phyloP scores from a whole-genome alignment of 2,888 invertebrate genomes.

The Sarcophaga rosellei region DNA sequence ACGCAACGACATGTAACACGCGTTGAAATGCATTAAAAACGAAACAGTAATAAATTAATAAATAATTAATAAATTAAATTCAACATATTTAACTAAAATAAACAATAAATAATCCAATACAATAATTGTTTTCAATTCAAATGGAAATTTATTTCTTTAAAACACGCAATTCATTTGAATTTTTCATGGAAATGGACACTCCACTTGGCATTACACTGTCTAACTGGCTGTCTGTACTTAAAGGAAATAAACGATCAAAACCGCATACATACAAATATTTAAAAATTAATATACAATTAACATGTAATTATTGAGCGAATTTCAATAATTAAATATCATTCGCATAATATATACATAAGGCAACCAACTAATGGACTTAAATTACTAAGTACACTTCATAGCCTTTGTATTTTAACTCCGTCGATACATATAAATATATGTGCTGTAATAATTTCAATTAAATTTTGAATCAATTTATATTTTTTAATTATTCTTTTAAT shows the following conservation, averaged over 20 bases:
- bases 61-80: background rate
- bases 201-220: background rate
- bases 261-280: background rate
- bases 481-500: too few relatives aligned
- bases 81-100: background rate
- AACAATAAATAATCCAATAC: background rate
- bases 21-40: background rate
- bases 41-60: background rate
- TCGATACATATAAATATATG: too few relatives aligned
- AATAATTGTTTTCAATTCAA: background rate
- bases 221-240: too few relatives aligned
- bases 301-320: too few relatives aligned
- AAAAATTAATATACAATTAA: background rate
- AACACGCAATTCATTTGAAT: background rate
- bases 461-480: too few relatives aligned
- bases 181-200: background rate
- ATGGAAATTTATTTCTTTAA: background rate
- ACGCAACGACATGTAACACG: background rate
- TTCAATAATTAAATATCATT: too few relatives aligned
- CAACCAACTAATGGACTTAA: too few relatives aligned
- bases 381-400: too few relatives aligned
- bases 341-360: too few relatives aligned
- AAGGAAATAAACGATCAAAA: background rate
- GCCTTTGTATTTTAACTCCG: too few relatives aligned
- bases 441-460: too few relatives aligned